Percentiles rank a stretch among this genome's conserved stretches.
Conservation (phyloP, 92 coral and sea anemone species). For the Muricea muricata region DNA sequence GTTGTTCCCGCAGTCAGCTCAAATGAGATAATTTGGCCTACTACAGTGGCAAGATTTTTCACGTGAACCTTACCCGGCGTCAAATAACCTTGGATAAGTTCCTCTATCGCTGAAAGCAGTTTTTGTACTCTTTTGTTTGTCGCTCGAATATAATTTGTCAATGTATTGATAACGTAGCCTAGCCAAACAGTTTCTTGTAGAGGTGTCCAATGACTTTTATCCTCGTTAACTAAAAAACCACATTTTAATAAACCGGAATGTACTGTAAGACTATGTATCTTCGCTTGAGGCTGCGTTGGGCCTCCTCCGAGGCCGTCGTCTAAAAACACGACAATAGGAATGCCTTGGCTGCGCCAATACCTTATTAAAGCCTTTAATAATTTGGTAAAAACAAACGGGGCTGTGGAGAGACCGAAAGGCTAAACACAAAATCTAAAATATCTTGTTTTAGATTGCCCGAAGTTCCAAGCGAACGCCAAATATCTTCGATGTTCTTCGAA, state of each 20-base stretch:
- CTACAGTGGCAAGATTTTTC: slow-evolving; percentile 33
- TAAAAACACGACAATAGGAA: not conserved
- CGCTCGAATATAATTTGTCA: not conserved
- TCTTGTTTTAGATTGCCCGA: no score
- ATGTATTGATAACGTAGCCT: not conserved
- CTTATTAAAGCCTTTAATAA: slow-evolving; percentile 13
- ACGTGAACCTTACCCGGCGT: slow-evolving; percentile 47
- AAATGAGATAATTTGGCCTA: slow-evolving; percentile 67
- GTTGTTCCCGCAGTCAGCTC: slow-evolving; percentile 67
- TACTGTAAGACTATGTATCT: not conserved
- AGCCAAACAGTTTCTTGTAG: not conserved
- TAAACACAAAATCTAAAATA: slow-evolving; percentile 28
- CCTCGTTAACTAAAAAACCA: slow-evolving; percentile 13
- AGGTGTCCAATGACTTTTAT: slow-evolving; percentile 14
- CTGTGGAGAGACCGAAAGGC: slow-evolving; percentile 37
- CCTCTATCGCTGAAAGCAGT: not conserved
- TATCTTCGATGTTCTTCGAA: no score
- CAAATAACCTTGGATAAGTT: not conserved
- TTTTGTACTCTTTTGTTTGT: not conserved
- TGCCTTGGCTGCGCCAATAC: slow-evolving; percentile 37
- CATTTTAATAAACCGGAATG: not conserved
- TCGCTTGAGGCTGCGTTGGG: not conserved
- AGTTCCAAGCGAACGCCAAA: no score
- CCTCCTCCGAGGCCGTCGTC: slow-evolving; percentile 31
- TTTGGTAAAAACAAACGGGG: slow-evolving; percentile 39